Percentiles rank a stretch among this genome's conserved stretches.
phyloP scores from a whole-genome alignment of 2,888 invertebrate species.

The Sycophila texana region DNA sequence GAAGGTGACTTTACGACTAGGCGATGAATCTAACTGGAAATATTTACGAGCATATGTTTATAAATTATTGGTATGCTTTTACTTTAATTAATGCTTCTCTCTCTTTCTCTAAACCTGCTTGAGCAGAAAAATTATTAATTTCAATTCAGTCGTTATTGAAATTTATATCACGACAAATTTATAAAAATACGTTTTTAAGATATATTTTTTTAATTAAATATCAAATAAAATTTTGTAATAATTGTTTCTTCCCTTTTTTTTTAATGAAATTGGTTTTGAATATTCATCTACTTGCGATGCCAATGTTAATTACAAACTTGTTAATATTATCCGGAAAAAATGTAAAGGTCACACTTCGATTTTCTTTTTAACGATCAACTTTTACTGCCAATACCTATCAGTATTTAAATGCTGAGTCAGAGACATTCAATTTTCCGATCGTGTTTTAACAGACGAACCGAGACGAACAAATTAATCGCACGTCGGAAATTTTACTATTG shows the following conservation, averaged over 20 bases:
- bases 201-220: no score
- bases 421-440: slow-evolving; percentile 26
- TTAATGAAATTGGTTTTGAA: no score
- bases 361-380: no score
- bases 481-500: slow-evolving; percentile 8
- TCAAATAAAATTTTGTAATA: no score
- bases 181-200: no score
- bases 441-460: slow-evolving; percentile 16
- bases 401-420: neutral
- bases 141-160: no score
- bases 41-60: neutral
- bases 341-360: no score
- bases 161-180: no score
- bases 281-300: no score
- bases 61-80: neutral
- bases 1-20: neutral
- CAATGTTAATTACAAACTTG: no score
- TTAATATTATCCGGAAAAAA: neutral
- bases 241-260: no score
- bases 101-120: neutral
- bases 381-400: no score
- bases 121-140: neutral
- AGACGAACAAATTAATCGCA: slow-evolving; percentile 1
- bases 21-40: neutral
- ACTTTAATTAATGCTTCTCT: neutral